Base-by-base conservation (phyloP, 2,113 vertebrate genomes). In the Psittacara wagleri region DNA sequence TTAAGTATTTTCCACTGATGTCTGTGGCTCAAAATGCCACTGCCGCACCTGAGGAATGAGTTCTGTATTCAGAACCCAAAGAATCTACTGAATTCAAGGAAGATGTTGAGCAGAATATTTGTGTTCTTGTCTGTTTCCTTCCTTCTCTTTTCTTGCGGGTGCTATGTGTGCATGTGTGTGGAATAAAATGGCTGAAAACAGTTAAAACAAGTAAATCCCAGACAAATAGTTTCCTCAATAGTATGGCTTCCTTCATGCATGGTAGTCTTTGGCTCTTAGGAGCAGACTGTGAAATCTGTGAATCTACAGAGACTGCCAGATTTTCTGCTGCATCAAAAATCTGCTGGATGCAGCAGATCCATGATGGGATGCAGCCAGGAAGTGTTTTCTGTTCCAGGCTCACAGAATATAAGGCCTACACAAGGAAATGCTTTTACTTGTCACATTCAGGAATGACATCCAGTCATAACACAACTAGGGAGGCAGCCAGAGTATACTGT, bases 341-440 rank as follows among this genome's bases (percentile, higher is more conserved):
- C 66, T 89, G 80, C 68, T 92, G 88, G 83, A 91, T 89, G 83
- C 66, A 92, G 91, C 73, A 92, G 62, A 91, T 84, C 62, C 73
- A 44, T 7, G 27, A 49, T 64, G 83, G 62, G 88, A 81, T 72
- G 54, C 22, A 82, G 90, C 67, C 94, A 94, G 86, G 51, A 92
- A 85, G 62, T 73, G 74, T 91, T 97, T 88, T 94, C 48, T 92
- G 39, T 94, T 66, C 90, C 83, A 93, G 68, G 51, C 76, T 91
- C 63, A 52, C 15, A 88, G 62, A 90, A 93, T 68, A 62, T 35
- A 66, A 66, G 77, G 67, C 77, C 86, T 86, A 82, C 86, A 89
- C 66, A 84, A 83, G 86, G 78, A 92, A 91, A 86, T 11, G 20
- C 66, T 93, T 93, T 76, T 46, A 39, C 91, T 96, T 85, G 83